A percentile compares a stretch with the other conserved stretches of the same genome.
Conservation (phyloP, 2,113 vertebrate species). For the Lepidothrix coronata region DNA sequence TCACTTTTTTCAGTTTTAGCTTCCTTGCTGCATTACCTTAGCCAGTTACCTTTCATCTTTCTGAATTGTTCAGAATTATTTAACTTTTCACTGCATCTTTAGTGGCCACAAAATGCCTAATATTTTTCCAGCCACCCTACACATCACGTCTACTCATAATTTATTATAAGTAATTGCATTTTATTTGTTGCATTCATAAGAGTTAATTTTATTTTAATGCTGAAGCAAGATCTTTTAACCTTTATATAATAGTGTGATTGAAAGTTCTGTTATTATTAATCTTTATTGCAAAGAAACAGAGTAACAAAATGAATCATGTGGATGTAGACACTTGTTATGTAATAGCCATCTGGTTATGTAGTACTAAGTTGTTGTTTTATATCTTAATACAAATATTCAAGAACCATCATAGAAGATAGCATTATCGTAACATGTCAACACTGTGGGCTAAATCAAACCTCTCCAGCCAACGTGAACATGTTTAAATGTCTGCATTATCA, state of each 20-base stretch:
- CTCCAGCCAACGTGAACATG: neutral
- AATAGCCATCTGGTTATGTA: slow-evolving; percentile 60
- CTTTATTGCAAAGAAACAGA: slow-evolving; percentile 23
- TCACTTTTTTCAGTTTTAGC: neutral
- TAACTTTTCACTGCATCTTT: neutral
- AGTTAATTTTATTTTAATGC: neutral
- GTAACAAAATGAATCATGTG: slow-evolving; percentile 52
- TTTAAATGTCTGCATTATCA: neutral
- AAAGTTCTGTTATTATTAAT: slow-evolving; percentile 56
- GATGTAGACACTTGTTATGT: slow-evolving; percentile 49
- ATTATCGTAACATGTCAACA: neutral
- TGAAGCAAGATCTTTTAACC: slow-evolving; percentile 4
- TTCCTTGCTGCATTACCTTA: neutral
- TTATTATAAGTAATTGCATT: neutral
- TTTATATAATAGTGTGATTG: slow-evolving; percentile 11
- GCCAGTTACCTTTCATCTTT: neutral
- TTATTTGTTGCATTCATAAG: neutral
- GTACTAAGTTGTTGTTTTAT: slow-evolving; percentile 23
- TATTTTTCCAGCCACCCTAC: neutral
- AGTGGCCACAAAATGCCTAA: neutral
- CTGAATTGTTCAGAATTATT: neutral
- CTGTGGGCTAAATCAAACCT: neutral
- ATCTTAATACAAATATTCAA: neutral
- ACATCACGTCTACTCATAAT: neutral
- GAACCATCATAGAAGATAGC: neutral